phyloP scores from a whole-genome alignment of 2,113 vertebrate species.

The Lota lota region DNA sequence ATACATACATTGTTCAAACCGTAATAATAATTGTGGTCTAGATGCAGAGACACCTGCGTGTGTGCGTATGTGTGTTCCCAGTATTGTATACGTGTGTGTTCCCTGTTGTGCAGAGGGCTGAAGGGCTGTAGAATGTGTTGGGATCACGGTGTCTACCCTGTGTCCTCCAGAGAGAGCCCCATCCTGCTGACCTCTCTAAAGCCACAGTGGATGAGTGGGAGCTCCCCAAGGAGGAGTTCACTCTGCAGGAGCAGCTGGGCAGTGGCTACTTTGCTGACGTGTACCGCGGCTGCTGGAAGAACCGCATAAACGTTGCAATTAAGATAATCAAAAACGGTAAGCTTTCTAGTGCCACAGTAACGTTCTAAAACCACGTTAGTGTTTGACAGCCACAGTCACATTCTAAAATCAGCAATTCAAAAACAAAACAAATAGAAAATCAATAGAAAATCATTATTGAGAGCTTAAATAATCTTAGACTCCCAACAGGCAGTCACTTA shows the following conservation, averaged over 20 bases:
- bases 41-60: neutral
- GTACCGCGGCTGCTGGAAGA: slow-evolving; percentile 77
- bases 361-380: neutral
- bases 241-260: slow-evolving; percentile 70
- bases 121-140: neutral
- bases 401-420: neutral
- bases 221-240: slow-evolving; percentile 77
- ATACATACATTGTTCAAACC: neutral
- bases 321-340: slow-evolving; percentile 77
- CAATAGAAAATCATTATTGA: no score
- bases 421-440: no score
- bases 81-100: neutral
- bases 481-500: no score
- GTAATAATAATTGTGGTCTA: neutral
- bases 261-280: slow-evolving; percentile 78
- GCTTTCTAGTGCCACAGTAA: neutral
- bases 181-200: slow-evolving; percentile 43
- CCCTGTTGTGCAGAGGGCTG: neutral
- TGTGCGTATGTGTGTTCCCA: neutral
- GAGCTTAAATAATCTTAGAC: no score
- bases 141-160: neutral
- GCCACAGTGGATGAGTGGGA: slow-evolving; percentile 76
- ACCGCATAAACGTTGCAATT: slow-evolving; percentile 75
- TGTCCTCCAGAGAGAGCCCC: slow-evolving; percentile 59
- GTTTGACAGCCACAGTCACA: neutral